A percentile compares a stretch with the other conserved stretches of the same genome.
These are phyloP conservation scores for Eupsilia transversa DNA, from an alignment of 2,888 invertebrate species.

Conservation along the genomic window DNA sequence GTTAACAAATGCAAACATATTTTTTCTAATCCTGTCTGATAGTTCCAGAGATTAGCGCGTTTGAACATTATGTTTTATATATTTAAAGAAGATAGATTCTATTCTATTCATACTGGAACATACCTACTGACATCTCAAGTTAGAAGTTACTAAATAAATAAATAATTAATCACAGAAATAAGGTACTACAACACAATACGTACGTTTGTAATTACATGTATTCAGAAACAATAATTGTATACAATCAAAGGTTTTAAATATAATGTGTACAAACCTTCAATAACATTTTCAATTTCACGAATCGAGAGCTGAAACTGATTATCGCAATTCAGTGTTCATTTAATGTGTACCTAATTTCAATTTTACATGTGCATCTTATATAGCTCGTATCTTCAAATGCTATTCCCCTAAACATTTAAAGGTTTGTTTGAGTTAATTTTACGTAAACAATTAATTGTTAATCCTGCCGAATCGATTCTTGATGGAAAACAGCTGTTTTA, in stretches of 20 bases:
- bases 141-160: not conserved
- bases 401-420: not conserved
- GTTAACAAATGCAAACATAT: too few species aligned
- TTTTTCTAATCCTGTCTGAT: too few species aligned
- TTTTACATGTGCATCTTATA: not conserved
- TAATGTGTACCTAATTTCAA: not conserved
- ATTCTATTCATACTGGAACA: not conserved
- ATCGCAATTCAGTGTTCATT: not conserved
- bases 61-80: too few species aligned
- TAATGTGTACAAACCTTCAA: not conserved
- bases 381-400: not conserved
- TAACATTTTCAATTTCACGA: constrained; percentile 5
- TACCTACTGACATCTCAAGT: not conserved
- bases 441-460: too few species aligned
- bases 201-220: not conserved
- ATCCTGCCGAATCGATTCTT: too few species aligned
- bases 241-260: not conserved
- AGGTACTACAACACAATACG: not conserved
- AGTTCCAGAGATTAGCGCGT: too few species aligned
- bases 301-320: not conserved
- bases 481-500: not conserved
- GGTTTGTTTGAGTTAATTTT: not conserved
- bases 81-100: not conserved
- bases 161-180: not conserved
- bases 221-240: not conserved